Base-by-base conservation (phyloP, 2,888 invertebrate species). In the Cantharis rufa region DNA sequence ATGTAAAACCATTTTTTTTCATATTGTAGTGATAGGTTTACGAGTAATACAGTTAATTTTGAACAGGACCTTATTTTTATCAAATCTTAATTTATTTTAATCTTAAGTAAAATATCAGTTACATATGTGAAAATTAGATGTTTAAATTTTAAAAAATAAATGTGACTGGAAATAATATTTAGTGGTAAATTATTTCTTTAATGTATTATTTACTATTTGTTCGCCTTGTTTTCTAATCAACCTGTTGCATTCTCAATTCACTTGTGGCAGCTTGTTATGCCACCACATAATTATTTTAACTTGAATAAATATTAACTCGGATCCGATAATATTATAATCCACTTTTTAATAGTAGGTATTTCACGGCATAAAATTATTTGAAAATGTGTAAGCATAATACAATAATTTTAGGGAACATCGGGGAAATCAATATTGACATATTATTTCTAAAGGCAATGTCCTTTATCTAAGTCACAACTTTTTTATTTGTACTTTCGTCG, bases 121-220 rank as follows among this genome's bases (percentile, higher is more conserved):
- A 85, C 83, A 83, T 83, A 77, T 83, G 87, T 85, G 86, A 85
- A 86, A 85, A 86, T 85, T 87, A 87, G 87, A 86, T 87, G 87
- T 87, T 86, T 86, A 86, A 87, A 87, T 86, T 86, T 86, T 83
- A 87, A 48, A 48, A 48, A 87, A 87, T 87, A 87, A 87, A 87
- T 87, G 87, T 87, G 87, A 86, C 86, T 86, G 85, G 85, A 86
- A 78, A 76, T 64, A 76, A 75, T 68, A 69, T 15, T 48, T 28
- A 28, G 13, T 69, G n/a, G 48, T 69, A 16, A 32, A 66, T 66
- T 48, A 48, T 66, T 21, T 21, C 24, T 21, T 63, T 16, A 63
- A 18, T 63, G 18, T 18, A 63, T 15, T 24, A 66, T 21, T 66
- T 66, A 66, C 18, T 66, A 48, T 48, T 48, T 48, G 48, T 48